These are phyloP conservation scores for Bothrops alternatus DNA, from an alignment of 2,797 vertebrate genomes.

Conservation along the genomic window DNA sequence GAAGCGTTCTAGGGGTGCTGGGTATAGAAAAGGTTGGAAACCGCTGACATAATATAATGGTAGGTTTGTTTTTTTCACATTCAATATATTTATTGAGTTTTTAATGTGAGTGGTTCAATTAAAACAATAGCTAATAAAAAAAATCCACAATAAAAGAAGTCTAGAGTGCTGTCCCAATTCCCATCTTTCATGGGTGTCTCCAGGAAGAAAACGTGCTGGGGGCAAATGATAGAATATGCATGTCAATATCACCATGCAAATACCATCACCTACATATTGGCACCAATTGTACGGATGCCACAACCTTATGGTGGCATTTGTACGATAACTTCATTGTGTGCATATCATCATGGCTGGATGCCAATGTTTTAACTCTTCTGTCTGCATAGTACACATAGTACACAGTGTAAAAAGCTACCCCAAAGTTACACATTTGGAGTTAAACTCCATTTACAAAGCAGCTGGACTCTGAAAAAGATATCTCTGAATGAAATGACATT, in stretches of 20 bases:
- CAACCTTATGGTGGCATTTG: not conserved
- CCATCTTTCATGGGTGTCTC: not conserved
- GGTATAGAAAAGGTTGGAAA: too few species aligned
- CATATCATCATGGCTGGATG: not conserved
- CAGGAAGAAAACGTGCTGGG: not conserved
- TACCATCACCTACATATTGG: not conserved
- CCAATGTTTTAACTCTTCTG: not conserved
- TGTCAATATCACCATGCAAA: not conserved
- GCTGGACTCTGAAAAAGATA: constrained; percentile 17
- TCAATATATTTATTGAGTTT: not conserved
- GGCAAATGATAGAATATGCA: not conserved
- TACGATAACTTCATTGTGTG: not conserved
- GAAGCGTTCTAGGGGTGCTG: too few species aligned
- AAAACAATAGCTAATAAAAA: not conserved
- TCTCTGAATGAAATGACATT: not conserved
- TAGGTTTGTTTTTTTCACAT: not conserved
- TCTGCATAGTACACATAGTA: not conserved
- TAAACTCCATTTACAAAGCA: not conserved
- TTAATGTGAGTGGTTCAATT: not conserved
- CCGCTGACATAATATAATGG: too few species aligned
- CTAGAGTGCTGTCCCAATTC: not conserved
- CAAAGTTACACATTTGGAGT: not conserved
- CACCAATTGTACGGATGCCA: not conserved
- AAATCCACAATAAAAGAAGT: not conserved
- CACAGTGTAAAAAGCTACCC: not conserved